These are phyloP conservation scores for Agrenia bidenticulata DNA, from an alignment of 2,888 invertebrate genomes.

Conservation along the genomic window DNA sequence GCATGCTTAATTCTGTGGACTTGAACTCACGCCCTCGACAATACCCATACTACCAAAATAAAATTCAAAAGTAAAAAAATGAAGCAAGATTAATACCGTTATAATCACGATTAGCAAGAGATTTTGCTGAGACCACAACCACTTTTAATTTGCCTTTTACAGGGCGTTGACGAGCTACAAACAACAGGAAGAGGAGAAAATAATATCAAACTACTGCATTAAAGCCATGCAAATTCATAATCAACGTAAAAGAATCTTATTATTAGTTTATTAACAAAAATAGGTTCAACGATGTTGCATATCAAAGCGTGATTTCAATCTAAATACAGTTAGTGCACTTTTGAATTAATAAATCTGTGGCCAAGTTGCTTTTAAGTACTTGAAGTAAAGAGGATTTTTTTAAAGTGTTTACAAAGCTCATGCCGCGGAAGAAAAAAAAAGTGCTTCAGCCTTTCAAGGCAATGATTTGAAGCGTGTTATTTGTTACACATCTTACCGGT, in stretches of 20 bases:
- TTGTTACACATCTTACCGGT: slow-evolving; percentile 55
- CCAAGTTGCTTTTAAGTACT: too few relatives aligned
- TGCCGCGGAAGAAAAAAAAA: background rate
- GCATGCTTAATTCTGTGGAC: too few relatives aligned
- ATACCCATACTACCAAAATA: too few relatives aligned
- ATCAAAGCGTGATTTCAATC: too few relatives aligned
- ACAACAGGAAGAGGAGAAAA: slow-evolving; percentile 30
- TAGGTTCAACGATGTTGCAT: too few relatives aligned
- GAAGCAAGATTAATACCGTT: slow-evolving; percentile 41
- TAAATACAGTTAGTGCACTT: too few relatives aligned
- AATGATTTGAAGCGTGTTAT: background rate
- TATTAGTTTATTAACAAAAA: too few relatives aligned
- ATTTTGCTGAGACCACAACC: slow-evolving; percentile 50
- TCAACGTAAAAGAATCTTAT: too few relatives aligned
- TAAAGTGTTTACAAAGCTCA: slow-evolving; percentile 4
- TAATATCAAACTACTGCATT: slow-evolving; percentile 14
- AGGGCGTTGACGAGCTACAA: slow-evolving; percentile 58
- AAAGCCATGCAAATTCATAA: slow-evolving; percentile 13
- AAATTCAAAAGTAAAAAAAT: too few relatives aligned
- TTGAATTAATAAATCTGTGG: too few relatives aligned
- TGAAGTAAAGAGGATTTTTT: too few relatives aligned
- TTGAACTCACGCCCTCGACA: too few relatives aligned
- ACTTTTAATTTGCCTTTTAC: slow-evolving; percentile 57
- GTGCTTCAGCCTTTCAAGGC: background rate
- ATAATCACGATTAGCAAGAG: slow-evolving; percentile 48